Conservation (phyloP, 2,888 invertebrate genomes). For the Octonoba sinensis region DNA sequence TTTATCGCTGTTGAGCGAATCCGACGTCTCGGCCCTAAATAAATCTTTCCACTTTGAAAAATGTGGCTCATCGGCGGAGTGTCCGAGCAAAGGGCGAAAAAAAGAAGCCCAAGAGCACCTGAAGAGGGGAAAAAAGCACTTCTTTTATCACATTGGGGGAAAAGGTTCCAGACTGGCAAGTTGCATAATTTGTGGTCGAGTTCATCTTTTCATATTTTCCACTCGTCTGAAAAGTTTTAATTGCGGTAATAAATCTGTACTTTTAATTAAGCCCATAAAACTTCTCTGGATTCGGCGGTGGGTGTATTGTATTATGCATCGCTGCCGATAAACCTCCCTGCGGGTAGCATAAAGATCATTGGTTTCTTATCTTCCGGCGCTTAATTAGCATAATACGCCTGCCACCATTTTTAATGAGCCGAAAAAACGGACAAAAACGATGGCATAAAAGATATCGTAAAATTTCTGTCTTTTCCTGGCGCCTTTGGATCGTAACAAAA, state of each 20-base stretch:
- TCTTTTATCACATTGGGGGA: conserved; percentile 52
- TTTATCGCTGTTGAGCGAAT: no score
- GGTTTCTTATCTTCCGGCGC: conserved; percentile 61
- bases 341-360: conserved; percentile 59
- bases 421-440: conserved; percentile 64
- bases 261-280: conserved; percentile 64
- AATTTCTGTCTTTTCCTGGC: conserved; percentile 64
- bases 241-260: conserved; percentile 64
- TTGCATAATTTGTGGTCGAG: conserved; percentile 61
- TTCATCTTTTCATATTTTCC: conserved; percentile 65
- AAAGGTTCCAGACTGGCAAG: conserved; percentile 60
- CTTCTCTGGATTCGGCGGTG: conserved; percentile 56
- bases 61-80: no score
- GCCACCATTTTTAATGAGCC: conserved; percentile 65
- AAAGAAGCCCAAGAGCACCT: conserved; percentile 7
- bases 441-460: conserved; percentile 63
- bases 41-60: no score
- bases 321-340: conserved; percentile 49
- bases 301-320: conserved; percentile 58
- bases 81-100: conserved; percentile 8
- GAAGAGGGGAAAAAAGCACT: conserved; percentile 3
- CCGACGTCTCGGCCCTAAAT: no score
- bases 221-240: conserved; percentile 65
- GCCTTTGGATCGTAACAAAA: conserved; percentile 61
- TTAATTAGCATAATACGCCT: conserved; percentile 64